Base-by-base conservation (phyloP, 2,797 vertebrate species). In the Eulemur coronatus region DNA sequence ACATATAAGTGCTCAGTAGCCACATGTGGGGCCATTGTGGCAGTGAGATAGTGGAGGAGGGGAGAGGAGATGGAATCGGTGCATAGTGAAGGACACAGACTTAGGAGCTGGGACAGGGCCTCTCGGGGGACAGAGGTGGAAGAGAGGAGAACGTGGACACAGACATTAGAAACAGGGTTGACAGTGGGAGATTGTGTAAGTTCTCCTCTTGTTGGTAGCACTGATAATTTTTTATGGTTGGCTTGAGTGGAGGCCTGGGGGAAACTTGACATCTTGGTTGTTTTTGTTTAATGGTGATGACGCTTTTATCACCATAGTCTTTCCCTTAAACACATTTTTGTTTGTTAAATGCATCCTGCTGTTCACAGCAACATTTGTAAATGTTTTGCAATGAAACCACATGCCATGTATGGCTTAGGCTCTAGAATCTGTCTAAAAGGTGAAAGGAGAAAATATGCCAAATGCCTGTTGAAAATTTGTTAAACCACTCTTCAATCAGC, bases 81-180 rank as follows among this genome's bases (percentile, higher is more conserved):
- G 30, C 17, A 2, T 6, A 7, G 28, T 35, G 35, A 75, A 38
- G 13, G 67, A 11, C 3, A 4, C 28, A 48, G 75, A 38, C 63
- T 69, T 14, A 57, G 38, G 55, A 79, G 52, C 55, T 70, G 41
- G 38, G 9, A 5, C 4, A 5, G 9, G 30, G 12, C 20, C 7
- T 30, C 50, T 41, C 65, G n/a, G 33, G 46, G 61, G 3, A 48
- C 5, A 20, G 43, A 3, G 6, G 28, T 46, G 18, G 24, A 52
- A 7, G 17, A 30, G 12, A 30, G 46, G 55, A 0, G 9, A 1
- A 5, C 13, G 0, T 12, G 38, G 43, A 33, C 26, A 12, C 57
- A 48, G 65, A 30, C 2, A 7, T 10, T 10, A 52, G 26, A 61
- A n/a, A 30, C 11, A 59, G 2, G 3, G 38, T 67, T 52, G 35